Evolutionary conservation across 2,113 vertebrate genomes (phyloP).

Genomic region (Pachypanchax playfairii): DNA sequence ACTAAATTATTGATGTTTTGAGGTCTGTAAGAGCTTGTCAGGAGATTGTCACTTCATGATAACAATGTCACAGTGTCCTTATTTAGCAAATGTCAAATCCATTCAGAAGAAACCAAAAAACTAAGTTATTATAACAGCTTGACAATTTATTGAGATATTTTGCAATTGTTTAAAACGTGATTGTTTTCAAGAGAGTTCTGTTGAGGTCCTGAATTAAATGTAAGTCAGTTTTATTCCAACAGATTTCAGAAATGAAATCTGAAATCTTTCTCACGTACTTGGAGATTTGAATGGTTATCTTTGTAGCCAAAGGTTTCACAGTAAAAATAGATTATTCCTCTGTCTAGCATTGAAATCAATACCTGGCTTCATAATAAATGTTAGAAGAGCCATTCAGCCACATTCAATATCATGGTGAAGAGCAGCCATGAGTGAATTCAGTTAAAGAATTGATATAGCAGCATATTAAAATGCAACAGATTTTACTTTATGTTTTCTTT

Average conservation of each 20-base stretch:
- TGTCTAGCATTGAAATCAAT: conserved; percentile 50
- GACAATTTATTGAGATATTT: not conserved
- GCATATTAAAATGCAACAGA: no score
- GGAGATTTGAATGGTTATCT: conserved; percentile 48
- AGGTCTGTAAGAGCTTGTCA: not conserved
- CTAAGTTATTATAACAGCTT: not conserved
- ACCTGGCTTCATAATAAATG: conserved; percentile 54
- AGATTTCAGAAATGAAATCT: not conserved
- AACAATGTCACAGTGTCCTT: conserved; percentile 13
- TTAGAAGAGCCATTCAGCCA: conserved; percentile 31
- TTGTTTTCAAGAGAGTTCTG: not conserved
- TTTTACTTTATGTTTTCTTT: conserved; percentile 18
- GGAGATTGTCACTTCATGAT: conserved; percentile 1
- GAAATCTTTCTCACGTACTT: conserved; percentile 37
- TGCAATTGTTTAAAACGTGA: no score
- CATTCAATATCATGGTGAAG: conserved; percentile 38
- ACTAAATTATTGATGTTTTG: conserved; percentile 12
- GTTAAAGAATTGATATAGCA: conserved; percentile 38
- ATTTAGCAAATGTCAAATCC: conserved; percentile 50
- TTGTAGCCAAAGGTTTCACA: conserved; percentile 37
- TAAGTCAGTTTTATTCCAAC: conserved; percentile 17
- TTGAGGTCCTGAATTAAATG: conserved; percentile 32
- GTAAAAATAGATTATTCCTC: conserved; percentile 50
- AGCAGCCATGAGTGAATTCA: conserved; percentile 20
- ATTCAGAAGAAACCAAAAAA: not conserved